Evolutionary conservation across 2,113 vertebrate genomes (phyloP).

Genomic region (Hippoglossus stenolepis): DNA sequence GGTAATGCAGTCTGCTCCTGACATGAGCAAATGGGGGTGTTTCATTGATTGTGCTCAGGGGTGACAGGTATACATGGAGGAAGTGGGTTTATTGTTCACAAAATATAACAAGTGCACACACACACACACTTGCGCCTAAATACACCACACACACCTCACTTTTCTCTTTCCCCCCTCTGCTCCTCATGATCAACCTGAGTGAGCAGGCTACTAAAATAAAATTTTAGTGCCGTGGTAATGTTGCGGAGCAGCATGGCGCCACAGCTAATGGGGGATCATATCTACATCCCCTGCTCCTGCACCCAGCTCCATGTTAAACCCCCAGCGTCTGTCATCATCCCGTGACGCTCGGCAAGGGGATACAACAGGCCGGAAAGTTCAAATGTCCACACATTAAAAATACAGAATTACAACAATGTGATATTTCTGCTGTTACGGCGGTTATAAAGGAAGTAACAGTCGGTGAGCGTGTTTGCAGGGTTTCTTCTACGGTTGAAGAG

Average conservation of each 20-base stretch:
- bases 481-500: constrained; percentile 25
- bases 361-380: constrained; percentile 56
- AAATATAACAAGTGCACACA: constrained; percentile 46
- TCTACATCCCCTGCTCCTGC: constrained; percentile 59
- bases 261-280: constrained; percentile 72
- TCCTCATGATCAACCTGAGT: constrained; percentile 73
- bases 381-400: constrained; percentile 69
- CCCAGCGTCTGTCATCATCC: constrained; percentile 58
- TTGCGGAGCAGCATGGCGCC: constrained; percentile 74
- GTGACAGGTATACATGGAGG: constrained; percentile 64
- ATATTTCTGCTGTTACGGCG: constrained; percentile 53
- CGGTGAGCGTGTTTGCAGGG: background rate
- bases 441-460: constrained; percentile 25
- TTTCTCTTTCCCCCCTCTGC: background rate
- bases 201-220: constrained; percentile 79
- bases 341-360: constrained; percentile 29
- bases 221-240: constrained; percentile 82
- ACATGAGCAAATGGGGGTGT: constrained; percentile 65
- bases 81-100: constrained; percentile 59
- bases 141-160: constrained; percentile 22
- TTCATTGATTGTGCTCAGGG: constrained; percentile 69
- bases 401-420: constrained; percentile 68
- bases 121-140: constrained; percentile 23
- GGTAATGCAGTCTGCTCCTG: constrained; percentile 67
- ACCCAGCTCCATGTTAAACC: constrained; percentile 49